These are phyloP conservation scores for Podarcis muralis DNA, from an alignment of 2,113 vertebrate species.

Conservation along the genomic window DNA sequence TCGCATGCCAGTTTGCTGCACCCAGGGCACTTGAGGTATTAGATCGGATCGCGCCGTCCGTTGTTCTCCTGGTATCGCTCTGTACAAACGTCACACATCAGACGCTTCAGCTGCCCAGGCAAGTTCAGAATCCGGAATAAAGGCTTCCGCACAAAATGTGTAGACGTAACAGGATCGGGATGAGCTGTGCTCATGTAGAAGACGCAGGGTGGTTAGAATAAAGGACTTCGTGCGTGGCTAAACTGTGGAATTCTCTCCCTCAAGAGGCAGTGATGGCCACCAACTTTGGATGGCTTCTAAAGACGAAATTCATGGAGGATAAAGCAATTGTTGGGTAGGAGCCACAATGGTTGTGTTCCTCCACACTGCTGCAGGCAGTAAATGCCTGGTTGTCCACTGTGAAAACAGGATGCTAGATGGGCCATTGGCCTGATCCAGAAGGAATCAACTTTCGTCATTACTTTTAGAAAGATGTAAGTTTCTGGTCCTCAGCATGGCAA, in stretches of 20 bases:
- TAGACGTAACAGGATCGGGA: no score
- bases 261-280: no score
- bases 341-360: no score
- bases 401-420: no score
- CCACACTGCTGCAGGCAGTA: no score
- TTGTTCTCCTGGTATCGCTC: constrained; percentile 6
- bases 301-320: background rate
- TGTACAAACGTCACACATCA: background rate
- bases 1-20: background rate
- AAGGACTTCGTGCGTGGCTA: background rate
- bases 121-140: constrained; percentile 7
- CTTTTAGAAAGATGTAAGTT: no score
- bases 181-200: background rate
- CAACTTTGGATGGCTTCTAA: no score
- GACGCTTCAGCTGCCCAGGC: constrained; percentile 21
- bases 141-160: background rate
- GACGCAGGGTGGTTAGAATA: background rate
- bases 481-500: no score
- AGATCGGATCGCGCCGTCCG: constrained; percentile 58
- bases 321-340: no score
- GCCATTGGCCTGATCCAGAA: no score
- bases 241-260: background rate
- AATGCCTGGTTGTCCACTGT: no score
- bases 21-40: constrained; percentile 48
- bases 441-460: no score